These are phyloP conservation scores for Drosophila borealis DNA, from an alignment of 2,888 invertebrate species.

Conservation along the genomic window DNA sequence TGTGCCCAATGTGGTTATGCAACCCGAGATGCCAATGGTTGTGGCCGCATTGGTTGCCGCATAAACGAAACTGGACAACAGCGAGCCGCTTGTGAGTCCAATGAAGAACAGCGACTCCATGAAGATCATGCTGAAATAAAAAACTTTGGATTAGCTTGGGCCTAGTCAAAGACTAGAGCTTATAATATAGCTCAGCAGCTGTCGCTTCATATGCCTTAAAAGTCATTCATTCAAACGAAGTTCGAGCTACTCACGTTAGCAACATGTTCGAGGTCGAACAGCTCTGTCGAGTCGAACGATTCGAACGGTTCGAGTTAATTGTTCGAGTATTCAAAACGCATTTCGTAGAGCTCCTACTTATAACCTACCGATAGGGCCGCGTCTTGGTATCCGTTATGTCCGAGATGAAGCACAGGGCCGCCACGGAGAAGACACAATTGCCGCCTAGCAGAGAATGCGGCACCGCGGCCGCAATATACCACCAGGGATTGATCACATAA, in stretches of 20 bases:
- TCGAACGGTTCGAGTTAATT: too few species aligned
- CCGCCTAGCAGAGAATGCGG: constrained; percentile 88
- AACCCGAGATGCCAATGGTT: constrained; percentile 80
- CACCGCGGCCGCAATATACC: constrained; percentile 86
- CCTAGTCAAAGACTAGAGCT: too few species aligned
- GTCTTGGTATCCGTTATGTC: constrained; percentile 87
- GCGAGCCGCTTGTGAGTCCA: constrained; percentile 87
- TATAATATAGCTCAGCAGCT: too few species aligned
- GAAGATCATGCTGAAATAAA: constrained; percentile 86
- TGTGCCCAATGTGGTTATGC: constrained; percentile 71
- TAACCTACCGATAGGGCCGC: constrained; percentile 87
- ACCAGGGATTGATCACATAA: constrained; percentile 83
- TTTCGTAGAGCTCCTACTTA: too few species aligned
- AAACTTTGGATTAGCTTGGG: background rate
- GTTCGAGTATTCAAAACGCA: too few species aligned
- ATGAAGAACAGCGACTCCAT: constrained; percentile 87
- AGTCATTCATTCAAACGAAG: too few species aligned
- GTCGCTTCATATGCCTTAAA: too few species aligned
- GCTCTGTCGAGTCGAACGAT: too few species aligned
- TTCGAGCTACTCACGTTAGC: too few species aligned
- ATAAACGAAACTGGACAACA: constrained; percentile 87
- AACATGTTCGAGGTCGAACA: too few species aligned
- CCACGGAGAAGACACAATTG: constrained; percentile 87
- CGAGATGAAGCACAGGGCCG: constrained; percentile 88
- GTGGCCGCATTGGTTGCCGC: constrained; percentile 79